These are phyloP conservation scores for Agonum fuliginosum DNA, from an alignment of 2,888 invertebrate genomes.

Conservation along the genomic window DNA sequence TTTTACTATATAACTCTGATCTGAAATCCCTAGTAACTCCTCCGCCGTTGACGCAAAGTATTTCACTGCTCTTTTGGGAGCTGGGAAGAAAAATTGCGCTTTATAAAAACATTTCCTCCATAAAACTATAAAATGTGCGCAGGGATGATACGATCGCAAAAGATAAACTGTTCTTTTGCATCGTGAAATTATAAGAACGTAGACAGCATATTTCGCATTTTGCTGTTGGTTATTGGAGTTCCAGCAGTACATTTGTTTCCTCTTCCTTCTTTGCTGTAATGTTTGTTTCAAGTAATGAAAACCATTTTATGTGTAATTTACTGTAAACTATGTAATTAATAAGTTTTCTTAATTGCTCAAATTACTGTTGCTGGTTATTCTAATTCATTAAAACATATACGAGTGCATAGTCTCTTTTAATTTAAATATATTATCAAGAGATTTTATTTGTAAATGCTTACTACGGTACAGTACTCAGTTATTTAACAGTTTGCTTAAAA, in stretches of 20 bases:
- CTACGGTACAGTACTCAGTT: too few relatives aligned
- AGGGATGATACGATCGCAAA: conserved; percentile 50
- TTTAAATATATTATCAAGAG: too few relatives aligned
- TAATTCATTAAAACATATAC: background rate
- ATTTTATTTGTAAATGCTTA: too few relatives aligned
- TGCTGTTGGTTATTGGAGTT: background rate
- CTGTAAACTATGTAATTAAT: conserved; percentile 20
- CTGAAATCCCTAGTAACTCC: background rate
- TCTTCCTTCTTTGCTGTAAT: background rate
- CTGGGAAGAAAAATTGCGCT: conserved; percentile 70
- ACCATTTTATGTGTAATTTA: conserved; percentile 25
- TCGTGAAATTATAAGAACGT: conserved; percentile 42
- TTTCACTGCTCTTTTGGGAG: conserved; percentile 58
- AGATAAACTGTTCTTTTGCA: conserved; percentile 52
- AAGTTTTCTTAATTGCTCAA: conserved; percentile 17
- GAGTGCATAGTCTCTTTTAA: background rate
- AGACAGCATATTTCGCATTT: conserved; percentile 30
- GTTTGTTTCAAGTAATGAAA: conserved; percentile 31
- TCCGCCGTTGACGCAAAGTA: conserved; percentile 46
- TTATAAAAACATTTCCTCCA: conserved; percentile 72
- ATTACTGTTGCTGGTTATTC: background rate
- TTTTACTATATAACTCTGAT: too few relatives aligned
- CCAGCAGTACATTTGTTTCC: conserved; percentile 29
- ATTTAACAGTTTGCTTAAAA: too few relatives aligned
- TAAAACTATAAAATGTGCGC: conserved; percentile 70